phyloP scores from a whole-genome alignment of 2,888 invertebrate species.

The Sesia apiformis region DNA sequence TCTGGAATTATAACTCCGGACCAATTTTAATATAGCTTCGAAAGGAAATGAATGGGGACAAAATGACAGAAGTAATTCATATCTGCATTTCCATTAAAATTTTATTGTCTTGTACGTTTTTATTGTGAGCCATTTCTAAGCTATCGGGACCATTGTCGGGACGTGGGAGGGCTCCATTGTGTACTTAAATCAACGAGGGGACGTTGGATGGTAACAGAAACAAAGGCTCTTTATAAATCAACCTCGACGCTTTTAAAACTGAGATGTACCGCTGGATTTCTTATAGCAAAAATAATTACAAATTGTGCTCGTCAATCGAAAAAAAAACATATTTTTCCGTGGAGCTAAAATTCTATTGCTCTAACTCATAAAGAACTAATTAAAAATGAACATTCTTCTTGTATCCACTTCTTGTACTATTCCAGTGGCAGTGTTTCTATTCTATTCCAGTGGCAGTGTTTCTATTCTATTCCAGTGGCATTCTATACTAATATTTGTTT shows the following conservation, averaged over 20 bases:
- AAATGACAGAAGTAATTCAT: constrained; percentile 34
- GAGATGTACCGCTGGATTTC: constrained; percentile 3
- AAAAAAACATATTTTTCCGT: too few relatives aligned
- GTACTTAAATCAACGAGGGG: constrained; percentile 52
- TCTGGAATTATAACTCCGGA: constrained; percentile 9
- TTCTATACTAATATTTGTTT: too few relatives aligned
- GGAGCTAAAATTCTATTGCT: too few relatives aligned
- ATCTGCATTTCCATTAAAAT: constrained; percentile 47
- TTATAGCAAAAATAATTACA: too few relatives aligned
- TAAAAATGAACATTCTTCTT: too few relatives aligned
- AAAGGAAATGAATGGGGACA: constrained; percentile 23
- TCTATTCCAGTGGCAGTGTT: too few relatives aligned
- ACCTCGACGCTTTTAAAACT: constrained; percentile 45
- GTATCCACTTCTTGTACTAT: too few relatives aligned
- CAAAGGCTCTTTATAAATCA: constrained; percentile 55
- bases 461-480: too few relatives aligned
- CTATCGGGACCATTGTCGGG: constrained; percentile 51
- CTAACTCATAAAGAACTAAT: too few relatives aligned
- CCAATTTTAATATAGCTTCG: constrained; percentile 7
- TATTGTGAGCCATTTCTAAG: constrained; percentile 60
- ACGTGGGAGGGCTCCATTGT: constrained; percentile 48
- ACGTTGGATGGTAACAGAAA: constrained; percentile 45
- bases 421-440: too few relatives aligned
- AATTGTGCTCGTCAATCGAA: too few relatives aligned
- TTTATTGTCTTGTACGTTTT: constrained; percentile 53